Base-by-base conservation (phyloP, 2,113 vertebrate species). In the Halcyon malimbica region DNA sequence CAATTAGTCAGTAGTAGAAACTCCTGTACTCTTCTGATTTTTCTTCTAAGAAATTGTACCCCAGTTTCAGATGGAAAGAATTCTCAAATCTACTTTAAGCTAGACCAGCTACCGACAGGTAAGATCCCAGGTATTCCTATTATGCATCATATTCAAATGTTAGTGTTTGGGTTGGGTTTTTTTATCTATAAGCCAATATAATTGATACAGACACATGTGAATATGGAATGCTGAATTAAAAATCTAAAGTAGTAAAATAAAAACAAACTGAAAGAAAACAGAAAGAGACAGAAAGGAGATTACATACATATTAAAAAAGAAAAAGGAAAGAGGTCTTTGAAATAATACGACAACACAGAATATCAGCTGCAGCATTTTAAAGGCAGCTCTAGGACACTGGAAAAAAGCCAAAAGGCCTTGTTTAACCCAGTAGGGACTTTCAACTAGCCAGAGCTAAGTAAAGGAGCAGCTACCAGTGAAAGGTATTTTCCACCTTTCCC, bases 71-170 rank as follows among this genome's bases (percentile, higher is more conserved):
- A 60, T 6, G 13, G 28, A 94, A 81, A 93, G 51, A 90, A 62
- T 57, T 65, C 37, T 68, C 71, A 33, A 60, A 50, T 41, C 60
- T 87, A 75, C 29, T 33, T 85, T 65, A 25, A 79, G 51, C 35
- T 79, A 26, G 35, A 53, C 5, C 37, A 76, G 83, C 82, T 97
- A 96, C 84, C 35, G 94, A 98, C 97, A 95, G 93, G 94, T 98
- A 98, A 98, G 96, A 98, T 97, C 96, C 94, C 90, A 96, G 96
- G 97, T 96, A 97, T 95, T 97, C 91, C 95, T 96, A 95, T 86
- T 82, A 74, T 90, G 44, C 44, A 96, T 96, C 54, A 50, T 23
- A 92, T 96, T 96, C 57, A 41, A 96, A 96, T 94, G 57, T 91
- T 29, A 92, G 69, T 33, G 33, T 41, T 64, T 28, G 13, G 26